phyloP scores from a whole-genome alignment of 2,113 vertebrate genomes.

The Ondatra zibethicus region DNA sequence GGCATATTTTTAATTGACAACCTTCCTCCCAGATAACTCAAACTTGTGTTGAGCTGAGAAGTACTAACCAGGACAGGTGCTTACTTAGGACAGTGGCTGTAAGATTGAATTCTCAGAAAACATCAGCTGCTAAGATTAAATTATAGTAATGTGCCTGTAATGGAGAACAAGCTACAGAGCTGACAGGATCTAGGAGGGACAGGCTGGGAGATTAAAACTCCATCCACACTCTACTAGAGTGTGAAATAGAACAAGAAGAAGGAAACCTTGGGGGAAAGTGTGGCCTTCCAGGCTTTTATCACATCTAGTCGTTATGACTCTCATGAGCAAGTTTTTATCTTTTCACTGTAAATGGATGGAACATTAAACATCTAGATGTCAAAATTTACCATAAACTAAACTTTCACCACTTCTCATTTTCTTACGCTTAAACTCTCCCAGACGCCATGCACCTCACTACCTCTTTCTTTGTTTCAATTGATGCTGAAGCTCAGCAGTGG shows the following conservation, averaged over 20 bases:
- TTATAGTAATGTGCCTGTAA: not conserved
- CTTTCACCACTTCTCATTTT: not conserved
- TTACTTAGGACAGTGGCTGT: not conserved
- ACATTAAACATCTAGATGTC: not conserved
- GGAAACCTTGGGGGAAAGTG: not conserved
- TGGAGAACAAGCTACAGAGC: not conserved
- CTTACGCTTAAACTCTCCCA: not conserved
- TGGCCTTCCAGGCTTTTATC: constrained; percentile 12
- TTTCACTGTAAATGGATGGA: not conserved
- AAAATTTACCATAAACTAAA: not conserved
- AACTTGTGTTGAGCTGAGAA: not conserved
- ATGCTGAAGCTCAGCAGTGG: not conserved
- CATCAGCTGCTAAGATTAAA: not conserved
- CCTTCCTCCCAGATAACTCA: not conserved
- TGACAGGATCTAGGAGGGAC: not conserved
- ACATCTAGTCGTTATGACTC: not conserved
- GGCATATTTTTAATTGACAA: not conserved
- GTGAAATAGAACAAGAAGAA: not conserved
- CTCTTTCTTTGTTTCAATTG: not conserved
- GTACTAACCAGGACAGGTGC: not conserved
- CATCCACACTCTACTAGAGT: not conserved
- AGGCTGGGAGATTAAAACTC: not conserved
- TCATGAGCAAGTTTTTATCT: not conserved
- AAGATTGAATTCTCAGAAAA: constrained; percentile 5
- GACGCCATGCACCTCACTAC: not conserved